Evolutionary conservation across 2,113 vertebrate genomes (phyloP).

Genomic region (Typhlomys cinereus): DNA sequence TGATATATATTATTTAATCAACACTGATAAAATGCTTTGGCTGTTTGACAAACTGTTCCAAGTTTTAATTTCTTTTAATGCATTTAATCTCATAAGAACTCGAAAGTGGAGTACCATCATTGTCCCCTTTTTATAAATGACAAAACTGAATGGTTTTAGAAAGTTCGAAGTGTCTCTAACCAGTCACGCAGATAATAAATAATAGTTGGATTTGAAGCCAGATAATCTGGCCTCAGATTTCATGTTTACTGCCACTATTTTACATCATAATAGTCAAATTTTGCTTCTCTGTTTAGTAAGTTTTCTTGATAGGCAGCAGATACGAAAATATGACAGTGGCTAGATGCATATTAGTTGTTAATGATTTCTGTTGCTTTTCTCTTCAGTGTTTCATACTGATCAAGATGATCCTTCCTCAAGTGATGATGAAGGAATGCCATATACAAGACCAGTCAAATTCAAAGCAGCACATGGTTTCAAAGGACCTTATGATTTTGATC

Average conservation of each 20-base stretch:
- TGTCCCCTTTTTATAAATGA: constrained; percentile 36
- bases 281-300: constrained; percentile 12
- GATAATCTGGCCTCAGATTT: neutral
- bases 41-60: constrained; percentile 20
- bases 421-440: constrained; percentile 99
- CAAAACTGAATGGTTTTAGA: constrained; percentile 31
- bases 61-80: constrained; percentile 24
- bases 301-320: constrained; percentile 34
- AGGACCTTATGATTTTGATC: constrained; percentile 98
- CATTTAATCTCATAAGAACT: constrained; percentile 45
- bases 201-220: constrained; percentile 34
- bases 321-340: constrained; percentile 15
- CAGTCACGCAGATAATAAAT: constrained; percentile 13
- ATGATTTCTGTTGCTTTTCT: constrained; percentile 64
- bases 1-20: constrained; percentile 51
- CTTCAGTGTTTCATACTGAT: constrained; percentile 96
- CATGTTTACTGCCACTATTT: constrained; percentile 12
- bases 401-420: constrained; percentile 98
- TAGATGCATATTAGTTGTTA: constrained; percentile 6
- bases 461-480: constrained; percentile 99
- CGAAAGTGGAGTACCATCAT: neutral
- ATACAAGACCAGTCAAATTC: constrained; percentile 97
- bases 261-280: constrained; percentile 33
- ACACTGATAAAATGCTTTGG: neutral
- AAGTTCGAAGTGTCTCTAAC: neutral